Evolutionary conservation across 2,888 invertebrate genomes (phyloP).

Genomic region (Phyto melanocephala): DNA sequence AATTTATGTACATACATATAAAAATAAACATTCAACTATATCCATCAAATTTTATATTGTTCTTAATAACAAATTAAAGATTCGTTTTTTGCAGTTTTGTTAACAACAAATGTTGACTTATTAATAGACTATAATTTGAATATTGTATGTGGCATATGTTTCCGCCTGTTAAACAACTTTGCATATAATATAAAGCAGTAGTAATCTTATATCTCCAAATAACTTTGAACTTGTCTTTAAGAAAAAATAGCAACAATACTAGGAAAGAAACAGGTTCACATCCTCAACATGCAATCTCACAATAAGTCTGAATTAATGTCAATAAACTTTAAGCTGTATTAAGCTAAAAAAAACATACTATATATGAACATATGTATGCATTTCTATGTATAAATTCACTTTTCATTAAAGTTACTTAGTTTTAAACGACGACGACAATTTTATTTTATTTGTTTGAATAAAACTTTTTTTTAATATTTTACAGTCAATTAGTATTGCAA

Average conservation of each 20-base stretch:
- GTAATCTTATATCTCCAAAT: slow-evolving; percentile 28
- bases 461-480: too few relatives aligned
- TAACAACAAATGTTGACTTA: too few relatives aligned
- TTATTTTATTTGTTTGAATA: slow-evolving; percentile 10
- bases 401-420: slow-evolving; percentile 42
- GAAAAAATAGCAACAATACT: not conserved
- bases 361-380: too few relatives aligned
- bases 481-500: slow-evolving; percentile 54
- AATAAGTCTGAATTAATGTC: slow-evolving; percentile 33
- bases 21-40: too few relatives aligned
- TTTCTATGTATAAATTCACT: slow-evolving; percentile 18
- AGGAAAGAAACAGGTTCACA: slow-evolving; percentile 59
- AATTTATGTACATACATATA: too few relatives aligned
- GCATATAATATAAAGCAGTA: not conserved
- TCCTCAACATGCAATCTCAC: slow-evolving; percentile 48
- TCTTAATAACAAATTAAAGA: too few relatives aligned
- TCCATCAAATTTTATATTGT: too few relatives aligned
- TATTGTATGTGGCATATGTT: not conserved
- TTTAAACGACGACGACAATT: slow-evolving; percentile 35
- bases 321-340: slow-evolving; percentile 43
- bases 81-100: too few relatives aligned
- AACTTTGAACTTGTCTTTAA: slow-evolving; percentile 59
- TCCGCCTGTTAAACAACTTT: slow-evolving; percentile 33
- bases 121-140: not conserved
- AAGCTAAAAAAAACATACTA: slow-evolving; percentile 1